Evolutionary conservation across 2,888 invertebrate genomes (phyloP).

Genomic region (Mongoloraphidia duomilia): DNA sequence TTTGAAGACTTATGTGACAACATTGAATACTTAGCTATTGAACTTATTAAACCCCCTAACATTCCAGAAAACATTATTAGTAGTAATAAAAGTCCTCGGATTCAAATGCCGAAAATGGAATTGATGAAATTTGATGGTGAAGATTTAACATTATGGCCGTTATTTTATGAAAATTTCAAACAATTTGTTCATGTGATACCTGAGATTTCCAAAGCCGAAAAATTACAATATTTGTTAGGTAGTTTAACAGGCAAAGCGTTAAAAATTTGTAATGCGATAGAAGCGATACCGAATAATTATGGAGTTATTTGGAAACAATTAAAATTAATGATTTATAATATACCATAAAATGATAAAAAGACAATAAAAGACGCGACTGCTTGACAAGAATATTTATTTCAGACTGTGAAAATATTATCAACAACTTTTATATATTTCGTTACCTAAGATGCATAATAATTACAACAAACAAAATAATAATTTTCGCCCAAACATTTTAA

Average conservation of each 20-base stretch:
- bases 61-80: not conserved
- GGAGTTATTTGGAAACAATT: not conserved
- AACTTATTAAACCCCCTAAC: not conserved
- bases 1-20: not conserved
- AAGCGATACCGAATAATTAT: not conserved
- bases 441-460: too few species aligned
- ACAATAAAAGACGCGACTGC: too few species aligned
- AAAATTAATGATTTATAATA: too few species aligned
- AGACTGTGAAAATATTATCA: too few species aligned
- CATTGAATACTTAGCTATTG: not conserved
- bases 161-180: constrained; percentile 9
- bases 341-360: too few species aligned
- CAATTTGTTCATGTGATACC: constrained; percentile 4
- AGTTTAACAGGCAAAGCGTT: not conserved
- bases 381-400: too few species aligned
- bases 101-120: constrained; percentile 4
- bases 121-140: constrained; percentile 6
- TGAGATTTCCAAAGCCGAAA: constrained; percentile 6
- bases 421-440: too few species aligned
- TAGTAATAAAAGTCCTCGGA: too few species aligned
- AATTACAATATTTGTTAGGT: constrained; percentile 1
- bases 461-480: too few species aligned
- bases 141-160: constrained; percentile 4
- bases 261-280: not conserved
- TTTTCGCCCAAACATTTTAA: too few species aligned